Conservation (phyloP, 2,113 vertebrate species). For the Limnothrissa miodon region DNA sequence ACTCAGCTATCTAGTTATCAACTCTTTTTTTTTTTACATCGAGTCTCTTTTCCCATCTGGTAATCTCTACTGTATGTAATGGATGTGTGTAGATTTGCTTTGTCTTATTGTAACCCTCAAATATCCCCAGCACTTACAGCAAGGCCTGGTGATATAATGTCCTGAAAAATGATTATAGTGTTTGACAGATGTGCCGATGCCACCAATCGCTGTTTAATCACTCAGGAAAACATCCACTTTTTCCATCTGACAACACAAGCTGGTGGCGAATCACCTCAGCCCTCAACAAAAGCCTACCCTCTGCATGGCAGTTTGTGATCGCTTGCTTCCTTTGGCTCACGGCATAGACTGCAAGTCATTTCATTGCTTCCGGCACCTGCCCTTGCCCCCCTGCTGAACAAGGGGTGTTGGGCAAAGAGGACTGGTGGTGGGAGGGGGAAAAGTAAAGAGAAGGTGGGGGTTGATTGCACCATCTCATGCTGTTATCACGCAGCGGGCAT, state of each 20-base stretch:
- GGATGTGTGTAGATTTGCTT: too few relatives aligned
- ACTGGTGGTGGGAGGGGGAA: slow-evolving; percentile 10
- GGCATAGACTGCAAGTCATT: not conserved
- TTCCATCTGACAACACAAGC: not conserved
- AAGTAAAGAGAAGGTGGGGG: not conserved
- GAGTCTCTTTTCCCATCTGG: too few relatives aligned
- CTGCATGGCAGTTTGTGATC: not conserved
- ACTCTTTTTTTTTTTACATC: too few relatives aligned
- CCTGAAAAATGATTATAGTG: not conserved
- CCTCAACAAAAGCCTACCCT: not conserved
- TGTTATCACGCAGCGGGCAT: slow-evolving; percentile 30
- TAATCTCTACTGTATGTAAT: too few relatives aligned
- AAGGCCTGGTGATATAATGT: not conserved
- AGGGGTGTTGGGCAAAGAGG: not conserved
- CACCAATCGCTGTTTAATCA: not conserved
- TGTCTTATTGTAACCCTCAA: too few relatives aligned
- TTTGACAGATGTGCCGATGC: not conserved
- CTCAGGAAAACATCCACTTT: not conserved
- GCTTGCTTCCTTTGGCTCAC: not conserved
- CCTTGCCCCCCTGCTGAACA: not conserved
- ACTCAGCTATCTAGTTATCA: too few relatives aligned
- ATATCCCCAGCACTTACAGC: not conserved
- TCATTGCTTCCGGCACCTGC: not conserved
- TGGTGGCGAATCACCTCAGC: not conserved
- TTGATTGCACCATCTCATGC: slow-evolving; percentile 33